phyloP scores from a whole-genome alignment of 2,113 vertebrate species.

The Talpa occidentalis region DNA sequence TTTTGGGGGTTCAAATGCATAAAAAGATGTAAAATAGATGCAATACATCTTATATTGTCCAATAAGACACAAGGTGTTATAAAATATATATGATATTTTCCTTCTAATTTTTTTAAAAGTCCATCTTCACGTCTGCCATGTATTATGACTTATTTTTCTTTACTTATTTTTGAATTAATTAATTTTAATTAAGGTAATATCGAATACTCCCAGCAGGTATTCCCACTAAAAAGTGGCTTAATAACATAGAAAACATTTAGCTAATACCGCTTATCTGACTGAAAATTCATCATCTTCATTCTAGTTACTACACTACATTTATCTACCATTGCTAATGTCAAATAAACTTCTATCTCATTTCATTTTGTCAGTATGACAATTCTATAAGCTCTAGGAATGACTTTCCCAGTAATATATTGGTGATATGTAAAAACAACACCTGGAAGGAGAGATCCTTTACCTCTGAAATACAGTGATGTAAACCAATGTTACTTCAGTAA shows the following conservation, averaged over 20 bases:
- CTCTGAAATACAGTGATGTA: too few relatives aligned
- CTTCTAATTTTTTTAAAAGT: neutral
- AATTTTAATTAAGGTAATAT: too few relatives aligned
- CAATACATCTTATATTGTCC: neutral
- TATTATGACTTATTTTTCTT: neutral
- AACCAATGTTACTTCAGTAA: too few relatives aligned
- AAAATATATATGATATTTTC: neutral
- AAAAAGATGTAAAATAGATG: neutral
- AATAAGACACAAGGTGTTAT: neutral
- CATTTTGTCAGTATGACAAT: neutral
- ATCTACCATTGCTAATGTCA: neutral
- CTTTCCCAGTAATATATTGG: neutral
- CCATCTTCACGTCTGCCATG: neutral
- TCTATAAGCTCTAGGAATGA: neutral
- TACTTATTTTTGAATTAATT: too few relatives aligned
- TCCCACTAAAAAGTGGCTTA: neutral
- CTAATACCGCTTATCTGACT: neutral
- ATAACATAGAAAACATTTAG: neutral
- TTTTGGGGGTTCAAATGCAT: neutral
- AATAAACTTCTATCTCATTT: neutral
- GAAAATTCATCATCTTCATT: neutral
- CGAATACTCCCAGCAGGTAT: neutral
- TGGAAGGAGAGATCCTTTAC: too few relatives aligned
- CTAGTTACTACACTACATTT: neutral
- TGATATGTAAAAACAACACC: too few relatives aligned